phyloP scores from a whole-genome alignment of 2,888 invertebrate species.

The Scaptomyza caliginosa region DNA sequence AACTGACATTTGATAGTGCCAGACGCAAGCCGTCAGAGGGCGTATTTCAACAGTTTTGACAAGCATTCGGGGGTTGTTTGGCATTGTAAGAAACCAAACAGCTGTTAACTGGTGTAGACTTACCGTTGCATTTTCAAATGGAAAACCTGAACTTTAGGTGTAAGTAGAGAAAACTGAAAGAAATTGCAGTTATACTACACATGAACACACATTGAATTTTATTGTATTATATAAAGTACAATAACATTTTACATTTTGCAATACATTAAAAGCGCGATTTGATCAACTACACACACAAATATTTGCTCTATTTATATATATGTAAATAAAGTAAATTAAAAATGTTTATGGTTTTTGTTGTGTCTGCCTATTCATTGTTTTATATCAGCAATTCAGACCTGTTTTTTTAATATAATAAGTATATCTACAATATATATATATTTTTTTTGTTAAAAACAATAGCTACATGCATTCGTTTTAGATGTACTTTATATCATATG shows the following conservation, averaged over 20 bases:
- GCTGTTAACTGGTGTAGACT: constrained; percentile 38
- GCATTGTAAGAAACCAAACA: constrained; percentile 35
- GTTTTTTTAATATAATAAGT: constrained; percentile 32
- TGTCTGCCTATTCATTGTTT: constrained; percentile 61
- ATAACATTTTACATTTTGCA: constrained; percentile 69
- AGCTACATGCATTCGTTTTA: constrained; percentile 58
- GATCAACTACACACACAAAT: constrained; percentile 19
- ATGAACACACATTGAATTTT: constrained; percentile 71
- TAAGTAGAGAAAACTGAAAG: neutral
- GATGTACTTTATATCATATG: constrained; percentile 22
- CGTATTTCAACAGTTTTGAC: constrained; percentile 39
- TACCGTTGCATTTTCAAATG: constrained; percentile 21
- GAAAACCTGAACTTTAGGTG: neutral
- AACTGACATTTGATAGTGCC: constrained; percentile 55
- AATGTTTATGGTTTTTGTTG: constrained; percentile 46
- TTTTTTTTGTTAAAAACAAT: constrained; percentile 55
- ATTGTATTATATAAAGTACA: constrained; percentile 70
- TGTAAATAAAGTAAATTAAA: constrained; percentile 40
- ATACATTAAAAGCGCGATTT: constrained; percentile 67
- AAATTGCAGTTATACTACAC: constrained; percentile 55
- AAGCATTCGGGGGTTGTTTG: constrained; percentile 52
- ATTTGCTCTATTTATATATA: constrained; percentile 2
- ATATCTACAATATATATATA: constrained; percentile 42
- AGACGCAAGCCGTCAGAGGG: constrained; percentile 46
- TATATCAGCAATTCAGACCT: constrained; percentile 36